Conservation (phyloP, 2,797 vertebrate species). For the Poeciliopsis turneri region DNA sequence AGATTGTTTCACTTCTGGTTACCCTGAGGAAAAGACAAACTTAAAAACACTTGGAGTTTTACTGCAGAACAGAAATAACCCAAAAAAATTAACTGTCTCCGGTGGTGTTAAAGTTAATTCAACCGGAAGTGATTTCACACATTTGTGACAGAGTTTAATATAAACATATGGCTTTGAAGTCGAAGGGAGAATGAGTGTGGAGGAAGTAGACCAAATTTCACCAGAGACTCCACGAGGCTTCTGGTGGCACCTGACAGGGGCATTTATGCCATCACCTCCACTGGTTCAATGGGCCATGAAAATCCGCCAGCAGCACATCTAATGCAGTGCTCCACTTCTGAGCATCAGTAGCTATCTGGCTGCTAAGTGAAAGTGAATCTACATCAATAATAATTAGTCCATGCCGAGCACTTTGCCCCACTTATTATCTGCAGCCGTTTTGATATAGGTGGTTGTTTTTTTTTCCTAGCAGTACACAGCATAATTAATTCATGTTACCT, state of each 20-base stretch:
- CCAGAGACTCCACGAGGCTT: constrained; percentile 33
- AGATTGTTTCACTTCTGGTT: constrained; percentile 9
- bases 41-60: constrained; percentile 31
- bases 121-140: constrained; percentile 38
- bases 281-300: constrained; percentile 56
- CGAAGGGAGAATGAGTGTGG: constrained; percentile 11
- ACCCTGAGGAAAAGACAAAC: constrained; percentile 16
- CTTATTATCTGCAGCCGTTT: constrained; percentile 55
- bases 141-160: constrained; percentile 46
- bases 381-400: constrained; percentile 76
- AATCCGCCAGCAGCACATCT: constrained; percentile 46
- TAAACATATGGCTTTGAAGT: constrained; percentile 54
- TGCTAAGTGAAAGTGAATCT: constrained; percentile 69
- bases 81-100: constrained; percentile 39
- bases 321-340: constrained; percentile 17
- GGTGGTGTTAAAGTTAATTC: constrained; percentile 29
- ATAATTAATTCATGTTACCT: constrained; percentile 59
- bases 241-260: constrained; percentile 29
- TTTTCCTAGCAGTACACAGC: constrained; percentile 45
- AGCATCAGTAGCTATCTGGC: constrained; percentile 51
- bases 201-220: constrained; percentile 47
- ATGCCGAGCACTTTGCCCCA: constrained; percentile 53
- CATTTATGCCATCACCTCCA: constrained; percentile 46
- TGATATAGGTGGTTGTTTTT: constrained; percentile 61
- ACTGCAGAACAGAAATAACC: constrained; percentile 32